Conservation (phyloP, 1,140 invertebrate genomes). For the Dolichoris vasculosae region DNA sequence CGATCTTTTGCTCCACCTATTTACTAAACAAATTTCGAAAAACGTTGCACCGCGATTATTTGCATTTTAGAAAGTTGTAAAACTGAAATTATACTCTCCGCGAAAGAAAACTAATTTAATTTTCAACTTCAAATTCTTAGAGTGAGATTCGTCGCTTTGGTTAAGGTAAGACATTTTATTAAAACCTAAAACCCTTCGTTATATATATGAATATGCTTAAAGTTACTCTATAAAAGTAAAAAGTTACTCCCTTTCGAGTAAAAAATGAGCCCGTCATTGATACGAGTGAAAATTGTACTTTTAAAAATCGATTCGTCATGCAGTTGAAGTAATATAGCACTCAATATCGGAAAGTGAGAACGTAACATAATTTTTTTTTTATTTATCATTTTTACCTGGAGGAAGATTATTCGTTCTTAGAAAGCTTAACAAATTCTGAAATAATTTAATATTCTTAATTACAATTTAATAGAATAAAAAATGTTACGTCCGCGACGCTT, state of each 20-base stretch:
- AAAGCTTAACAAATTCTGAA: no score
- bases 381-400: neutral
- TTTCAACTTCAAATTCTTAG: neutral
- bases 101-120: neutral
- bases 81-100: neutral
- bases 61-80: slow-evolving; percentile 11
- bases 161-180: neutral
- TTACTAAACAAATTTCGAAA: neutral
- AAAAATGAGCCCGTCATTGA: neutral
- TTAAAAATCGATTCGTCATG: neutral
- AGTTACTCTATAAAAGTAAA: neutral
- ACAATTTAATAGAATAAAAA: no score
- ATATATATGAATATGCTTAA: neutral
- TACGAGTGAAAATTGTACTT: neutral
- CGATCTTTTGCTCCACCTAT: neutral
- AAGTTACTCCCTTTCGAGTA: neutral
- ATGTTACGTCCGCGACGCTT: no score
- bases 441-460: no score
- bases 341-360: neutral
- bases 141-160: neutral
- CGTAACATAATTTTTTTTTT: neutral
- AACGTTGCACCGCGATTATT: neutral
- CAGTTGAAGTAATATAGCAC: neutral
- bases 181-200: neutral
- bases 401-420: neutral